Conservation (phyloP, 2,113 vertebrate species). For the Istiophorus platypterus region DNA sequence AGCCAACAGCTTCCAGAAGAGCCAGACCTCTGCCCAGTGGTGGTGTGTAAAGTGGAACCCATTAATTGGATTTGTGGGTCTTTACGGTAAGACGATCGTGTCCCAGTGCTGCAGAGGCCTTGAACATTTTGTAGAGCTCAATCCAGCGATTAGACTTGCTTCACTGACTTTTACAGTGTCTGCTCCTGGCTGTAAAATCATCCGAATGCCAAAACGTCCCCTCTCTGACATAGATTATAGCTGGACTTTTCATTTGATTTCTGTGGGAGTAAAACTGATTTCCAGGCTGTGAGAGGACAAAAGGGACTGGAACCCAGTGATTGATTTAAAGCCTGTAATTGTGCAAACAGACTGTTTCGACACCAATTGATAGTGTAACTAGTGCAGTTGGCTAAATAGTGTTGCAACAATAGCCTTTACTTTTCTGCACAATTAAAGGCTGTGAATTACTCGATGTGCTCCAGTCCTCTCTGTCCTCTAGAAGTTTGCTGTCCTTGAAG, state of each 20-base stretch:
- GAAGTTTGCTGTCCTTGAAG: no score
- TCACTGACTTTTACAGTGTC: constrained; percentile 14
- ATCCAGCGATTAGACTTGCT: constrained; percentile 35
- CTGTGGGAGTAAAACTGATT: neutral
- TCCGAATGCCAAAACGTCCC: constrained; percentile 20
- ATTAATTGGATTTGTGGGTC: constrained; percentile 36
- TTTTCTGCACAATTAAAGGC: no score
- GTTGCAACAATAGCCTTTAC: no score
- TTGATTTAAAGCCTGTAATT: no score
- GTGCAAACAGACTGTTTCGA: no score
- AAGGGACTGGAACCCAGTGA: no score
- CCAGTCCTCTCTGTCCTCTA: no score
- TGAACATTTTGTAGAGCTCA: constrained; percentile 17
- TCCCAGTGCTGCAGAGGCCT: neutral
- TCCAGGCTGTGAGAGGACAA: neutral
- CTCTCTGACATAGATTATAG: neutral
- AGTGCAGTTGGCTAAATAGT: no score
- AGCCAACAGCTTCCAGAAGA: neutral
- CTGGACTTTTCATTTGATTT: constrained; percentile 3
- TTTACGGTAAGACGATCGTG: neutral
- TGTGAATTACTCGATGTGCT: no score
- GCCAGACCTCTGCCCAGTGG: neutral
- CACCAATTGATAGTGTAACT: no score
- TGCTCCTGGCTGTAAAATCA: constrained; percentile 35
- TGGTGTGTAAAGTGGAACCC: constrained; percentile 10